A percentile compares a stretch with the other conserved stretches of the same genome.
Evolutionary conservation across 2,888 invertebrate genomes (phyloP).

Genomic region (Dione vanillae): DNA sequence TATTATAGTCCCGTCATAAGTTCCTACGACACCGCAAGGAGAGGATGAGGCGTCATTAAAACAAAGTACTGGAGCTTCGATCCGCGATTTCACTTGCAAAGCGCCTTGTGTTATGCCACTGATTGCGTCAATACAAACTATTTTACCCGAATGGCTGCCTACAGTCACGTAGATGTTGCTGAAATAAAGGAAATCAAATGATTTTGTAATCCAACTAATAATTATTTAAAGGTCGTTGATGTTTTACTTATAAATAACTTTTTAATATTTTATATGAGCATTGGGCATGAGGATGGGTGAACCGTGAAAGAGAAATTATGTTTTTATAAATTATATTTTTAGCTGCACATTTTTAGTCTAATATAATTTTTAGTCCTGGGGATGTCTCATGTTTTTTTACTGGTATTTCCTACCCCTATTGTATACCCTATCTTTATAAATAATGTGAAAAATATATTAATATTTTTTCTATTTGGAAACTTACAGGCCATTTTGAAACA

Average conservation of each 20-base stretch:
- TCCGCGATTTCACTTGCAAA: constrained; percentile 85
- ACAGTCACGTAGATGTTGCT: constrained; percentile 72
- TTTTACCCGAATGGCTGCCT: constrained; percentile 88
- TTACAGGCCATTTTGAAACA: constrained; percentile 78
- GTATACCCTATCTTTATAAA: too few relatives aligned
- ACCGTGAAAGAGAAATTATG: too few relatives aligned
- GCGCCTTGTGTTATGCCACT: constrained; percentile 80
- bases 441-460: neutral
- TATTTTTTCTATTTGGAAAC: constrained; percentile 47
- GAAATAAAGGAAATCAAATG: constrained; percentile 51
- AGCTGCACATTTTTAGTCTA: too few relatives aligned
- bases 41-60: constrained; percentile 53
- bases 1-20: constrained; percentile 90
- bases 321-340: too few relatives aligned
- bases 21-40: constrained; percentile 87
- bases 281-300: too few relatives aligned
- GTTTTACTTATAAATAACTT: too few relatives aligned
- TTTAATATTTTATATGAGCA: too few relatives aligned
- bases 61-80: constrained; percentile 87
- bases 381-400: too few relatives aligned
- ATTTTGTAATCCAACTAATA: constrained; percentile 8
- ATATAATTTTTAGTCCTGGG: too few relatives aligned
- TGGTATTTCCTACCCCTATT: too few relatives aligned
- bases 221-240: neutral
- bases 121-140: constrained; percentile 84